Evolutionary conservation across 2,797 vertebrate species (phyloP), one percentile per base, ranked within the genome.

Genomic region (Manis javanica): DNA sequence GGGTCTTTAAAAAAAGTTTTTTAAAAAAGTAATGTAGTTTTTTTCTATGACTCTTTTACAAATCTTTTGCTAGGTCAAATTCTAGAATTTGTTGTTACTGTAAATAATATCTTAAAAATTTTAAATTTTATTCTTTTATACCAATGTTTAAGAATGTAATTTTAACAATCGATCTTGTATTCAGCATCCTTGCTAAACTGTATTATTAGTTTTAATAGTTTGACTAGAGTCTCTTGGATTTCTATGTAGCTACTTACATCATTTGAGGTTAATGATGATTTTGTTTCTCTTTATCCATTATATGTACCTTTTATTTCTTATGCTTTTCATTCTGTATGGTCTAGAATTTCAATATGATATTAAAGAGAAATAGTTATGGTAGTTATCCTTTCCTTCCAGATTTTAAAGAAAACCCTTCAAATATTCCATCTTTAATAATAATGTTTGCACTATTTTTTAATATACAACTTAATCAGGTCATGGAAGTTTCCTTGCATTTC

Each of bases 371-470:
- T 26, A 87, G 59, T 72, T 84, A 34, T 49, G 72, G 57, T 23
- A 64, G 37, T 24, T 18, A 72, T 64, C 16, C 7, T 91, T 90
- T 90, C 37, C 55, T 91, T 91, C 49, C 24, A 78, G 53, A 69
- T 85, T 94, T 72, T 86, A 72, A 94, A 79, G 34, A 16, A 69
- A 90, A 71, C 71, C 34, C 53, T 85, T 85, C 55, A 86, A 90
- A 86, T 63, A 57, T 34, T 57, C 49, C 37, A 91, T 71, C 31
- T 95, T 94, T 79, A 71, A 69, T 85, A 84, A 94, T 77, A 69
- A 72, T 55, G 23, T 37, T 71, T 63, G 13, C 5, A 72, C 34
- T 90, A 75, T 42, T 69, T 69, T 94, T 42, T 64, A 49, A 49
- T 59, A 39, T 12, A 57, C 66, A 87, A 86, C 3, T 78, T 72